phyloP scores from a whole-genome alignment of 2,113 vertebrate species.

The Hydrolagus affinis region DNA sequence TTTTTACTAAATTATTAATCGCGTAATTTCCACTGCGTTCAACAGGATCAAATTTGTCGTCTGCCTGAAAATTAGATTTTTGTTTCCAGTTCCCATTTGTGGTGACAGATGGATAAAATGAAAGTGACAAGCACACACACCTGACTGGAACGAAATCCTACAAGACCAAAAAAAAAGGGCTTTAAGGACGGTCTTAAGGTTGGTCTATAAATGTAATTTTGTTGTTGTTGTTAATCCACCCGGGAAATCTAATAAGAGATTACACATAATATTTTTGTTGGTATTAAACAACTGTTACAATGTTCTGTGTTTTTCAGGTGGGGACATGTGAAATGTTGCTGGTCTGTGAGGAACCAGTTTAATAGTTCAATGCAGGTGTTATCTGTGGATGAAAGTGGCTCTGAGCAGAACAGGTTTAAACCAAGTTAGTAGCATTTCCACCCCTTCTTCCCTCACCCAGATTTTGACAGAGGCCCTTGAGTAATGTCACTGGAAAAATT shows the following conservation, averaged over 20 bases:
- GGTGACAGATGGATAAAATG: constrained; percentile 58
- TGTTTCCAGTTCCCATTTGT: constrained; percentile 52
- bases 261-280: background rate
- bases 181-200: no score
- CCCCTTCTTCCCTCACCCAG: background rate
- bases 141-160: background rate
- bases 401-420: no score
- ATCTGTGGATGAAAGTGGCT: no score
- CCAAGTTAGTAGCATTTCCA: background rate
- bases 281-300: no score
- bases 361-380: no score
- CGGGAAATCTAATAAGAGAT: no score
- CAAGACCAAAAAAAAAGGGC: constrained; percentile 53
- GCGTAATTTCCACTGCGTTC: constrained; percentile 75
- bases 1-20: constrained; percentile 92
- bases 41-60: constrained; percentile 68
- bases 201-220: no score
- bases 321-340: no score
- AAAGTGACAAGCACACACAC: constrained; percentile 52
- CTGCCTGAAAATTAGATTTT: constrained; percentile 70
- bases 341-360: no score
- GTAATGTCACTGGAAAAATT: background rate
- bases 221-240: no score
- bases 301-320: no score
- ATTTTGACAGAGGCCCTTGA: background rate